A percentile compares a stretch with the other conserved stretches of the same genome.
Conservation (phyloP, 1,140 invertebrate species). For the Myzus persicae region DNA sequence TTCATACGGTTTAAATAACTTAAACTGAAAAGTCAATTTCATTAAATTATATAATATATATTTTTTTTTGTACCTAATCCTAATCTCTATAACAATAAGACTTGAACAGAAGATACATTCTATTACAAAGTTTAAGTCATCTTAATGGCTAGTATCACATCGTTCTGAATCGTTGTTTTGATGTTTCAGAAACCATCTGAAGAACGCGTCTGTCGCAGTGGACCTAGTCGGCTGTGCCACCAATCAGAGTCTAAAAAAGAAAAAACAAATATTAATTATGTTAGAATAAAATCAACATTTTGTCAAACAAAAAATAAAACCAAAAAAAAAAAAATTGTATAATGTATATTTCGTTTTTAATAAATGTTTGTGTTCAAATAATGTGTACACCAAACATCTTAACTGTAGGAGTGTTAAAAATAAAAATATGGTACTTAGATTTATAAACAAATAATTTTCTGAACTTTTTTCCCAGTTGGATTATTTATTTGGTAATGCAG, state of each 20-base stretch:
- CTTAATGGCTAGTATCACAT: slow-evolving; percentile 58
- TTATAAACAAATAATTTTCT: not conserved
- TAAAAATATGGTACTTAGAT: not conserved
- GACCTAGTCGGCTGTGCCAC: slow-evolving; percentile 42
- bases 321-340: slow-evolving; percentile 1
- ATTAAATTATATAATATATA: slow-evolving; percentile 37
- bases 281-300: slow-evolving; percentile 11
- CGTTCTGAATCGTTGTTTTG: slow-evolving; percentile 44
- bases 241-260: slow-evolving; percentile 46
- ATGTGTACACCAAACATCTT: not conserved
- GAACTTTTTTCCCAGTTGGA: not conserved
- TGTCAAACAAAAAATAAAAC: slow-evolving; percentile 21
- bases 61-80: slow-evolving; percentile 41
- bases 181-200: slow-evolving; percentile 58
- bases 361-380: not conserved
- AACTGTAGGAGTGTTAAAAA: not conserved
- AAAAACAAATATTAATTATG: not conserved
- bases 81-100: slow-evolving; percentile 52
- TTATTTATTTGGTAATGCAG: not conserved
- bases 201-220: slow-evolving; percentile 53
- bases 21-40: slow-evolving; percentile 37
- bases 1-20: slow-evolving; percentile 51
- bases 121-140: slow-evolving; percentile 51
- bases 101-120: slow-evolving; percentile 27
- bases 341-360: slow-evolving; percentile 7